Evolutionary conservation across 2,888 invertebrate genomes (phyloP), one percentile per base, ranked within the genome.

Genomic region (Pyrgus malvae): DNA sequence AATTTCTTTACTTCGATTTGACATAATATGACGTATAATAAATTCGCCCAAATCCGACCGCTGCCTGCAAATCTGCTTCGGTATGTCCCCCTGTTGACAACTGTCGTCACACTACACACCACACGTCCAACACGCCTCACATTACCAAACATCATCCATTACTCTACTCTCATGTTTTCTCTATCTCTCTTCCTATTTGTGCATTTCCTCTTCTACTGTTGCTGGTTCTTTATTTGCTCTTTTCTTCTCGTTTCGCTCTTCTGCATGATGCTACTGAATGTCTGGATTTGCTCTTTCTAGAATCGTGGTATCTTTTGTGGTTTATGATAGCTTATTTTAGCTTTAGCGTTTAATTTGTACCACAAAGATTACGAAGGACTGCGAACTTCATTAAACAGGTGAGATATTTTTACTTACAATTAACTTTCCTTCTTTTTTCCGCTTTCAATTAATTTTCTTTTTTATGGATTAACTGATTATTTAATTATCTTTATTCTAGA

Each of bases 31-130:
- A n/a, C n/a, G 12, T 12, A 29, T 29, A 63, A 64, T n/a, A 63
- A 66, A 66, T 69, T 74, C 69, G 70, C 68, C 69, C 69, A 55
- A 58, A 56, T 57, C 66, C 69, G 67, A 63, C 62, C 63, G 67
- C 64, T 65, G 77, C 75, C 72, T 74, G 73, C 68, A 56, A 65
- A 54, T 62, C 61, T 58, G 73, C 71, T 71, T 72, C 59, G 55
- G 56, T 61, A 61, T 58, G 56, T 61, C 63, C 56, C 58, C 58
- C 59, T 66, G 66, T 62, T 63, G 42, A 53, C 59, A 12, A 58
- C 51, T 56, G 54, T 57, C 55, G 60, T 57, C 66, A 70, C 69
- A 64, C 63, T 48, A 59, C 62, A 61, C 63, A 66, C 63, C 68
- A 68, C 65, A 67, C 65, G 65, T 66, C 41, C n/a, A 14, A 72